Conservation (phyloP, 2,113 vertebrate species). For the Brevimyrus niger region DNA sequence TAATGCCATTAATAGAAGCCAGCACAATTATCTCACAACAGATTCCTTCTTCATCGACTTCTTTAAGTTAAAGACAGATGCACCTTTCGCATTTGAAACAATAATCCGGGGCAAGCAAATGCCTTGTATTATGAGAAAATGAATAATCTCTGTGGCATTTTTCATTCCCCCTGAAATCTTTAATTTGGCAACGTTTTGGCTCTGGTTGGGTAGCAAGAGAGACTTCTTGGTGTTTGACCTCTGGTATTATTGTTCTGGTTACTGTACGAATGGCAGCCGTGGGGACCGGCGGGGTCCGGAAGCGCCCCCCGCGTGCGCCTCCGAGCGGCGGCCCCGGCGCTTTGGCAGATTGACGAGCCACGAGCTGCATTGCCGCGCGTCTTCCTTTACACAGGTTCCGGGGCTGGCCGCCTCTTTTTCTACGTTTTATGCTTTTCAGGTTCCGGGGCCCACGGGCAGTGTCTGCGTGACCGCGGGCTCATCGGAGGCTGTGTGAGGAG, state of each 20-base stretch:
- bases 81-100: background rate
- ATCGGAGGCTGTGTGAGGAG: background rate
- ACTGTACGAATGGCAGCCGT: too few species aligned
- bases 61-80: background rate
- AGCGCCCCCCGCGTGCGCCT: background rate
- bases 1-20: background rate
- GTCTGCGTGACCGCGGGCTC: slow-evolving; percentile 10
- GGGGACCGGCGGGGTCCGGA: background rate
- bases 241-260: background rate
- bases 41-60: background rate
- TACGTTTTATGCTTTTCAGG: slow-evolving; percentile 4
- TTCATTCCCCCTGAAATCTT: background rate
- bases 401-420: background rate
- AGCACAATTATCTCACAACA: background rate
- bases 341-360: background rate
- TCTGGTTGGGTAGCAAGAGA: background rate
- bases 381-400: slow-evolving; percentile 8
- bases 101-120: background rate
- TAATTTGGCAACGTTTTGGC: background rate
- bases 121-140: background rate
- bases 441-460: slow-evolving; percentile 18
- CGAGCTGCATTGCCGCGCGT: slow-evolving; percentile 7
- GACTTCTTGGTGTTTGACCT: background rate
- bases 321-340: background rate
- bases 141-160: background rate